Percentiles rank a stretch among this genome's conserved stretches.
phyloP scores from a whole-genome alignment of 2,113 vertebrate species.

The Brevimyrus niger region DNA sequence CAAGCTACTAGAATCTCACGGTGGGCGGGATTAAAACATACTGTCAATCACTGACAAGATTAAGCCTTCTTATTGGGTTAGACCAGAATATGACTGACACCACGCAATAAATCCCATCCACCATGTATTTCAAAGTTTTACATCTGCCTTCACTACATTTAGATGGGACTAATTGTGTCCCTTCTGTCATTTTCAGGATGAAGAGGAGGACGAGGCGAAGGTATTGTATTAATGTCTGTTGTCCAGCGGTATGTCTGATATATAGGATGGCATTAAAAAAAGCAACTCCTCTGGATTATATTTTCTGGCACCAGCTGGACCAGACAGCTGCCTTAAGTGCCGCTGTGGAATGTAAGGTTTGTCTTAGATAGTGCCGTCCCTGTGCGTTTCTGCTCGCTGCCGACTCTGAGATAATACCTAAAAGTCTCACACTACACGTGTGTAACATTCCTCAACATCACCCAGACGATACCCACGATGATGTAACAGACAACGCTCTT shows the following conservation, averaged over 20 bases:
- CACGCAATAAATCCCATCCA: background rate
- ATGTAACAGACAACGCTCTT: background rate
- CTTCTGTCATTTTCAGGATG: conserved; percentile 30
- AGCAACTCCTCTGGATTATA: background rate
- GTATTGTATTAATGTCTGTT: background rate
- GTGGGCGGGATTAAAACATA: background rate
- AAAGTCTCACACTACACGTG: background rate
- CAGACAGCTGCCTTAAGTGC: background rate
- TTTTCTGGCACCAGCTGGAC: background rate
- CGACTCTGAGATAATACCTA: background rate
- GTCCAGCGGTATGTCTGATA: background rate
- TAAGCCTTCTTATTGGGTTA: background rate
- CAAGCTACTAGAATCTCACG: background rate
- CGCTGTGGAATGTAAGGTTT: background rate
- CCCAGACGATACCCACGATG: background rate
- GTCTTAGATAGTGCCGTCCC: background rate
- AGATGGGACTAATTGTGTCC: background rate
- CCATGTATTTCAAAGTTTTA: background rate
- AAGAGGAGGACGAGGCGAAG: conserved; percentile 25
- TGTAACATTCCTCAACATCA: background rate
- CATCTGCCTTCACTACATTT: background rate
- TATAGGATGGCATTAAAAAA: background rate
- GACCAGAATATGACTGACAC: background rate
- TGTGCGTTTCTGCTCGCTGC: background rate
- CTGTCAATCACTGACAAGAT: background rate